phyloP scores from a whole-genome alignment of 2,113 vertebrate species.

The Vombatus ursinus region DNA sequence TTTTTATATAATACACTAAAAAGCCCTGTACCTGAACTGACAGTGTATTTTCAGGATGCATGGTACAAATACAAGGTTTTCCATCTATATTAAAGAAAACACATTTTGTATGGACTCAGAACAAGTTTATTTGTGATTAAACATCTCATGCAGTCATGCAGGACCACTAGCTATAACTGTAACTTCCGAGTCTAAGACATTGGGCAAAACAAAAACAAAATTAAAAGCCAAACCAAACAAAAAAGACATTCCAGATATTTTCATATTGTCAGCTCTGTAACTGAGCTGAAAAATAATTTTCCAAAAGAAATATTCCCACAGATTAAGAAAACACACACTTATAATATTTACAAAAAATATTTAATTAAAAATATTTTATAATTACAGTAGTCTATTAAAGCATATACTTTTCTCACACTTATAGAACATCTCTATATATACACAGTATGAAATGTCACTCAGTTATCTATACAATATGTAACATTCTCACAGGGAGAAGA shows the following conservation, averaged over 20 bases:
- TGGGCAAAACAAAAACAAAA: conserved; percentile 69
- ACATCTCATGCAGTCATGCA: conserved; percentile 89
- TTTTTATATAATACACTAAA: conserved; percentile 75
- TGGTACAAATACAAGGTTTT: conserved; percentile 82
- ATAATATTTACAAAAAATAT: conserved; percentile 99
- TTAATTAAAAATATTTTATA: conserved; percentile 99
- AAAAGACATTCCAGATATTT: conserved; percentile 79
- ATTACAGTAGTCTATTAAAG: conserved; percentile 99
- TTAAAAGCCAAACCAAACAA: conserved; percentile 66
- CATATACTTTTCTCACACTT: conserved; percentile 98
- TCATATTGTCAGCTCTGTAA: conserved; percentile 76
- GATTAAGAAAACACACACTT: conserved; percentile 87
- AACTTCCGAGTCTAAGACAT: conserved; percentile 75
- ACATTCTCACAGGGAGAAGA: conserved; percentile 91
- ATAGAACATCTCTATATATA: conserved; percentile 99
- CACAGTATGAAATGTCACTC: conserved; percentile 96
- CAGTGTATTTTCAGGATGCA: conserved; percentile 77
- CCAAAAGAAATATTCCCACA: conserved; percentile 83
- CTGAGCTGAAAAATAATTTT: conserved; percentile 78
- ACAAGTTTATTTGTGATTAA: conserved; percentile 86
- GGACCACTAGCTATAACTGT: conserved; percentile 80
- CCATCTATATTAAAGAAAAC: conserved; percentile 82
- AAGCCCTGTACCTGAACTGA: conserved; percentile 78
- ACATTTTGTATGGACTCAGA: conserved; percentile 81
- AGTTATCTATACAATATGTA: conserved; percentile 97